phyloP scores from a whole-genome alignment of 2,888 invertebrate genomes.

The Eugnorisma glareosa region DNA sequence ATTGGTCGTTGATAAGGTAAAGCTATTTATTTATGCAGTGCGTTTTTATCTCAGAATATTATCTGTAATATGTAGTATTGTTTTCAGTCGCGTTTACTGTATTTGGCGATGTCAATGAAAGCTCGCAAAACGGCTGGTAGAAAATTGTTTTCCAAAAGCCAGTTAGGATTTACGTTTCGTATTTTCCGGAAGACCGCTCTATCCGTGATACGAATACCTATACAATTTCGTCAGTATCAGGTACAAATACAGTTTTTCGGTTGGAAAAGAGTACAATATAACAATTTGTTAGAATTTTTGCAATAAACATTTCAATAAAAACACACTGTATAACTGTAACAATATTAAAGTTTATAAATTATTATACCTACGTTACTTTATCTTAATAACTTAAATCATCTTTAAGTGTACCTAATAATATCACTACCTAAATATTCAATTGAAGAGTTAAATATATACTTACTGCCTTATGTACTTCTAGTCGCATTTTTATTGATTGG shows the following conservation, averaged over 20 bases:
- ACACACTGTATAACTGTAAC: conserved; percentile 61
- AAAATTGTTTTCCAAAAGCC: conserved; percentile 13
- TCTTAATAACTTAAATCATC: conserved; percentile 45
- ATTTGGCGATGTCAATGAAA: conserved; percentile 1
- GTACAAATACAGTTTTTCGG: conserved; percentile 1
- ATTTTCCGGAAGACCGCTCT: conserved; percentile 5
- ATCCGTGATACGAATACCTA: conserved; percentile 5
- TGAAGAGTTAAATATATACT: conserved; percentile 30
- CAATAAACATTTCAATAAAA: conserved; percentile 45
- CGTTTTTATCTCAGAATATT: conserved; percentile 47
- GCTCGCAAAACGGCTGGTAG: conserved; percentile 6
- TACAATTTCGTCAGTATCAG: conserved; percentile 2
- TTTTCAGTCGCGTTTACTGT: conserved; percentile 13
- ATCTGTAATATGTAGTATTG: not conserved
- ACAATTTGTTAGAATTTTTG: conserved; percentile 4
- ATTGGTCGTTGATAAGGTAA: conserved; percentile 71
- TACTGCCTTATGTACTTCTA: conserved; percentile 40
- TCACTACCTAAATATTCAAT: conserved; percentile 46
- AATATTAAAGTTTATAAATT: conserved; percentile 40
- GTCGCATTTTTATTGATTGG: conserved; percentile 37
- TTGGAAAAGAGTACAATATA: conserved; percentile 8
- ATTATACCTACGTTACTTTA: conserved; percentile 27
- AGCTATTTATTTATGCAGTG: conserved; percentile 64
- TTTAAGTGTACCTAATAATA: conserved; percentile 34
- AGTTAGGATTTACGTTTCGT: conserved; percentile 14